A percentile compares a stretch with the other conserved stretches of the same genome.
Conservation (phyloP, 2,797 vertebrate genomes). For the Dromococcyx pavoninus region DNA sequence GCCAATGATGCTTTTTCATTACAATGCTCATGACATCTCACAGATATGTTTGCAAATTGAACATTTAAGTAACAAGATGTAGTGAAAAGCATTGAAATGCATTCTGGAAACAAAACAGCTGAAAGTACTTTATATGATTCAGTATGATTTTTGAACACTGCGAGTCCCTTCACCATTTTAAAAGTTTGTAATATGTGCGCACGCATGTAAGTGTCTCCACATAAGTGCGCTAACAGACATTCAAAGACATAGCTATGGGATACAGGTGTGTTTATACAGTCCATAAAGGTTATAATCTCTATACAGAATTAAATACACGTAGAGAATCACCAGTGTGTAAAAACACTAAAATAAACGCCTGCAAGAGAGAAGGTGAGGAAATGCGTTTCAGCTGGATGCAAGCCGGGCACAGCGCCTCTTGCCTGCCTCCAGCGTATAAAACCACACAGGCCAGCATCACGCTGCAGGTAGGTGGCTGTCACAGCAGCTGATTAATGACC, state of each 20-base stretch:
- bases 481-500: conserved; percentile 99
- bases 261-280: rapidly evolving
- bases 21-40: neutral
- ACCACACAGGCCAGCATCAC: conserved; percentile 74
- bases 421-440: conserved; percentile 77
- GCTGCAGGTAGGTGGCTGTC: conserved; percentile 93
- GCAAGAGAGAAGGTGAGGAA: neutral
- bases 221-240: rapidly evolving
- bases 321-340: conserved; percentile 2
- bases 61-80: neutral
- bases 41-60: neutral
- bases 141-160: neutral
- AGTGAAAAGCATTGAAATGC: neutral
- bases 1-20: neutral
- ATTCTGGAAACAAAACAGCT: neutral
- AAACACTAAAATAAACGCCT: neutral
- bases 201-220: rapidly evolving
- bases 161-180: neutral
- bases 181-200: neutral
- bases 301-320: neutral
- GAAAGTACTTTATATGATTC: neutral
- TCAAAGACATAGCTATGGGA: neutral
- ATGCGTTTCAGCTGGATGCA: neutral
- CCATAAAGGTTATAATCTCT: neutral
- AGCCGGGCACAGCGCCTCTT: conserved; percentile 2